Base-by-base conservation (phyloP, 2,113 vertebrate species). In the Eublepharis macularius region DNA sequence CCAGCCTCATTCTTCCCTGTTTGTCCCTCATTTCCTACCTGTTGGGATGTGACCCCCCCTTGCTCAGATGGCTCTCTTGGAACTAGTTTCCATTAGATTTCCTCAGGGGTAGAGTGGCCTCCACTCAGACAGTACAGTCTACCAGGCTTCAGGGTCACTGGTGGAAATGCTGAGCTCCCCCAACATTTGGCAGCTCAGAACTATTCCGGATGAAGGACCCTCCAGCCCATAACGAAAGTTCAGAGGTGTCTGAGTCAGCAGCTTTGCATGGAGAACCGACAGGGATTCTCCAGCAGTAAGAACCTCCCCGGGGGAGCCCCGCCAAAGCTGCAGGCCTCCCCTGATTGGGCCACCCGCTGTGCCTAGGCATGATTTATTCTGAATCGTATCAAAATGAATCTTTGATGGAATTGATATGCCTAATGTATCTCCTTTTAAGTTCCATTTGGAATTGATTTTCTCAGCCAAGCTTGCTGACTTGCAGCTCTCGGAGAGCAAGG, bases 301-400 rank as follows among this genome's bases (percentile, higher is more conserved):
- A 51, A 92, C 36, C 36, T 60, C 84, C 7, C 39, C 17, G 85
- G 74, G 72, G 86, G 17, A 39, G 34, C 86, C 29, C 80, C 32
- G 65, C 63, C 5, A 66, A 34, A 36, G 83, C 65, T 4, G 57
- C 2, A 16, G 54, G 10, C 39, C 54, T 77, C 84, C 86, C 83
- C 65, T 88, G 39, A 82, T 57, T 65, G 12, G 36, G 82, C 60
- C 1, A 17, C 80, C 12, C 49, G 43, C 49, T 79, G 41, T 60
- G 81, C 80, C 43, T 32, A 47, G 16, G 34, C 76, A 87, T 89
- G 75, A 90, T 85, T 86, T 88, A 91, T 78, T 89, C 54, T 74
- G 26, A 39, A 34, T 51, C 32, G 14, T 82, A 63, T 39, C 34
- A 43, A 87, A 91, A 88, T 57, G 80, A 85, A 85, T 81, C 65